A percentile compares a stretch with the other conserved stretches of the same genome.
These are phyloP conservation scores for Spinibarbus caldwelli DNA, from an alignment of 2,797 vertebrate species.

Conservation along the genomic window DNA sequence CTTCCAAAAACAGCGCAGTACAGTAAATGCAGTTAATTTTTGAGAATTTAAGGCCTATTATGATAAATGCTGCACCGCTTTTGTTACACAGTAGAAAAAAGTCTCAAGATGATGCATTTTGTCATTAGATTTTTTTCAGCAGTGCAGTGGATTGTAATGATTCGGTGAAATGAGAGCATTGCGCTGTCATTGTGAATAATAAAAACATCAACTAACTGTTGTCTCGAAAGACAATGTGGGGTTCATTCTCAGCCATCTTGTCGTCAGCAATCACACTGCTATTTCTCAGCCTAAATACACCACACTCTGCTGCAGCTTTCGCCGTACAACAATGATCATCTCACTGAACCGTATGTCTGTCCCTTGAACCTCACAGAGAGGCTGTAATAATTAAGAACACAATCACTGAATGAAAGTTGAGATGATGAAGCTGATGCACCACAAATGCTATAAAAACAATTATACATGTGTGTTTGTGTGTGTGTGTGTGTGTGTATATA, in stretches of 20 bases:
- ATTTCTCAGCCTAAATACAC: slow-evolving; percentile 35
- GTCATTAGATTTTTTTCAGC: slow-evolving; percentile 32
- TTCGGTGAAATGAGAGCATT: slow-evolving; percentile 23
- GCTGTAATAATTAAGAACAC: slow-evolving; percentile 27
- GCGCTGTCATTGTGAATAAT: slow-evolving; percentile 27
- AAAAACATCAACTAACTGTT: slow-evolving; percentile 42
- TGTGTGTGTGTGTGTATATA: too few relatives aligned
- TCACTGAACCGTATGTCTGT: slow-evolving; percentile 17
- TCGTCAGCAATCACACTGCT: slow-evolving; percentile 12
- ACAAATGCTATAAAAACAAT: not conserved
- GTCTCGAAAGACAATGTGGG: slow-evolving; percentile 37
- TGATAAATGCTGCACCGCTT: slow-evolving; percentile 18
- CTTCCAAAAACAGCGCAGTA: slow-evolving; percentile 4
- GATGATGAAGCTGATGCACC: not conserved
- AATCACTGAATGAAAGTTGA: slow-evolving; percentile 3
- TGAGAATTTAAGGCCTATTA: slow-evolving; percentile 33
- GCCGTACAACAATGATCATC: slow-evolving; percentile 11
- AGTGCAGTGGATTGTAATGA: slow-evolving; percentile 24
- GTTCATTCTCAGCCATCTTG: slow-evolving; percentile 37
- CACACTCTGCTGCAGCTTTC: not conserved
- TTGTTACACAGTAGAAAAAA: not conserved
- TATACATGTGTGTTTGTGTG: not conserved
- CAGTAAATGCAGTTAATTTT: slow-evolving; percentile 40
- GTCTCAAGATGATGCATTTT: slow-evolving; percentile 19
- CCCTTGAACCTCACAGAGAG: not conserved